Percentiles rank a stretch among this genome's conserved stretches.
phyloP scores from a whole-genome alignment of 2,888 invertebrate species.

The Galerucella pusilla region DNA sequence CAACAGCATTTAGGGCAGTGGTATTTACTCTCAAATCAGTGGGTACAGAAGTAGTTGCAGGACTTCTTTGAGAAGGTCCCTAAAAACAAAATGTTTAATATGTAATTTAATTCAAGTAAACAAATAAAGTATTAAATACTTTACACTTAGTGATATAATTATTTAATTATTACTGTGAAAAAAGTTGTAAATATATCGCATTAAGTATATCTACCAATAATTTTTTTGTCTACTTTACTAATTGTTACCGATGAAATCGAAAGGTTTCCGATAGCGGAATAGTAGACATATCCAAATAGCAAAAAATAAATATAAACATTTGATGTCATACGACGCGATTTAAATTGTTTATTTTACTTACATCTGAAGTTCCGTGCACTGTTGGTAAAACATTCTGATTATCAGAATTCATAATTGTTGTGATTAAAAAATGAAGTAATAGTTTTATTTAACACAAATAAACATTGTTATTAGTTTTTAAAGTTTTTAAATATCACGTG shows the following conservation, averaged over 20 bases:
- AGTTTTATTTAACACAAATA: slow-evolving; percentile 20
- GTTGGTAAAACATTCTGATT: slow-evolving; percentile 69
- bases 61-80: slow-evolving; percentile 64
- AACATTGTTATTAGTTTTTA: slow-evolving; percentile 20
- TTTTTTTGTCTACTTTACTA: not conserved
- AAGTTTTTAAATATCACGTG: slow-evolving; percentile 59
- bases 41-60: slow-evolving; percentile 69
- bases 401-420: slow-evolving; percentile 66
- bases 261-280: not conserved
- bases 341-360: slow-evolving; percentile 2
- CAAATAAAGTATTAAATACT: not conserved
- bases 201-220: not conserved
- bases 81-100: slow-evolving; percentile 42
- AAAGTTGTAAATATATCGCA: no score
- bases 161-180: no score
- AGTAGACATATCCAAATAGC: slow-evolving; percentile 1
- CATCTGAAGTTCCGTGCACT: slow-evolving; percentile 66
- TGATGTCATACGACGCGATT: not conserved
- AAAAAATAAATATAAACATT: slow-evolving; percentile 5
- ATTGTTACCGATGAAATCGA: not conserved
- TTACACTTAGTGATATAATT: not conserved
- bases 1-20: slow-evolving; percentile 74
- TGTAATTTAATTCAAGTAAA: not conserved
- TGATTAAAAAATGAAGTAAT: slow-evolving; percentile 9
- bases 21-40: slow-evolving; percentile 74